Evolutionary conservation across 2,113 vertebrate species (phyloP).

Genomic region (Gasterosteus nipponicus): DNA sequence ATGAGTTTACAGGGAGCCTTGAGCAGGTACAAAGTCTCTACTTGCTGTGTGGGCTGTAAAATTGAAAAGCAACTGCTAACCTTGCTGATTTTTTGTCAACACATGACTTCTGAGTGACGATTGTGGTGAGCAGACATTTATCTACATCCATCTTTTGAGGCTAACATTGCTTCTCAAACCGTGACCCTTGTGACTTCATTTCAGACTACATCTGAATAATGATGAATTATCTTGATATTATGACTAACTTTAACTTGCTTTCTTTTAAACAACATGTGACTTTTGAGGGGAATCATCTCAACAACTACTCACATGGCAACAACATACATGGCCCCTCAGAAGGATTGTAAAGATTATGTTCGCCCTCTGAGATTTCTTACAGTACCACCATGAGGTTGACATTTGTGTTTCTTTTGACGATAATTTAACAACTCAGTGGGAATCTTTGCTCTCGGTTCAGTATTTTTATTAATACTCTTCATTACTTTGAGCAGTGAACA

Average conservation of each 20-base stretch:
- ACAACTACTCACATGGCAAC: no score
- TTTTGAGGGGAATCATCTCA: background rate
- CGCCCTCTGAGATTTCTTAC: background rate
- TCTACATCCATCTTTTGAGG: conserved; percentile 16
- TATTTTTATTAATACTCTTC: background rate
- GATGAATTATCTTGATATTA: background rate
- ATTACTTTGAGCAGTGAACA: conserved; percentile 5
- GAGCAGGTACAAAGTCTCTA: background rate
- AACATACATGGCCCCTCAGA: background rate
- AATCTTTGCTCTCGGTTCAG: no score
- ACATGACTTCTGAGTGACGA: conserved; percentile 11
- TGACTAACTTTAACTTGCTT: background rate
- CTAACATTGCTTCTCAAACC: conserved; percentile 7
- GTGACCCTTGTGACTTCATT: background rate
- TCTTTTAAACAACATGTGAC: background rate
- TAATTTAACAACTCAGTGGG: no score
- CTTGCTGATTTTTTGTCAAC: conserved; percentile 33
- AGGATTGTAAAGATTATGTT: background rate
- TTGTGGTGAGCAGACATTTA: conserved; percentile 15
- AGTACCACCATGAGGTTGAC: background rate
- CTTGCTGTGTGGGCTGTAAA: conserved; percentile 26
- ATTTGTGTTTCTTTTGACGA: background rate
- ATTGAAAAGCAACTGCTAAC: conserved; percentile 12
- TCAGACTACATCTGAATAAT: background rate
- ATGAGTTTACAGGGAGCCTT: conserved; percentile 11